Conservation (phyloP, 1,140 invertebrate species). For the Nebria ingens region DNA sequence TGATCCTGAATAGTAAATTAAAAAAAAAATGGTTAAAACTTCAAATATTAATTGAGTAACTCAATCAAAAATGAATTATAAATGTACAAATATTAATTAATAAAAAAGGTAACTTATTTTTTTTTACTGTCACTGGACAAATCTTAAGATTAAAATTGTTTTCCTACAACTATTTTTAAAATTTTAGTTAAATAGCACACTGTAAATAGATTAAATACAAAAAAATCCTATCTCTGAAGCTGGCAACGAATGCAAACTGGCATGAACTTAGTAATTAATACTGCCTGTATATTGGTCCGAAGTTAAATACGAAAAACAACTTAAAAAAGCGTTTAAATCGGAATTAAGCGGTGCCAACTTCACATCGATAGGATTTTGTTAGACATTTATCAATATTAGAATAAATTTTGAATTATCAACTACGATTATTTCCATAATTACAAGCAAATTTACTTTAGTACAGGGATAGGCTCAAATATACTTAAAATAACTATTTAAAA, state of each 20-base stretch:
- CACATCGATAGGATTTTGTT: not conserved
- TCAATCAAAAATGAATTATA: too few species aligned
- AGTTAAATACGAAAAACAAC: not conserved
- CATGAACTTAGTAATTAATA: not conserved
- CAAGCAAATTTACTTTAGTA: too few species aligned
- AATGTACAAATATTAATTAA: not conserved
- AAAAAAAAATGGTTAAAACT: not conserved
- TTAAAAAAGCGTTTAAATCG: not conserved
- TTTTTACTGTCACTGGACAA: slow-evolving; percentile 3
- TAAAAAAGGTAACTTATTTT: not conserved
- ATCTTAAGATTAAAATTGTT: not conserved
- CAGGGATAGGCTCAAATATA: too few species aligned
- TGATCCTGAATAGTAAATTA: not conserved
- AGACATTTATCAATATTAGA: not conserved
- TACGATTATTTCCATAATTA: too few species aligned
- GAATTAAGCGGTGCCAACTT: not conserved
- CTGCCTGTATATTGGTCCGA: not conserved
- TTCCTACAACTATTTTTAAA: not conserved
- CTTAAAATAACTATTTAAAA: too few species aligned
- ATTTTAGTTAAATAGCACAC: not conserved
- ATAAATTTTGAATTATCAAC: not conserved
- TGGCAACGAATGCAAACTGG: not conserved
- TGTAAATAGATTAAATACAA: not conserved
- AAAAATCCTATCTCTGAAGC: not conserved
- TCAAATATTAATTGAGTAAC: too few species aligned